Evolutionary conservation across 1,140 invertebrate species (phyloP), one percentile per base, ranked within the genome.

Genomic region (Leptoteleia sp.): DNA sequence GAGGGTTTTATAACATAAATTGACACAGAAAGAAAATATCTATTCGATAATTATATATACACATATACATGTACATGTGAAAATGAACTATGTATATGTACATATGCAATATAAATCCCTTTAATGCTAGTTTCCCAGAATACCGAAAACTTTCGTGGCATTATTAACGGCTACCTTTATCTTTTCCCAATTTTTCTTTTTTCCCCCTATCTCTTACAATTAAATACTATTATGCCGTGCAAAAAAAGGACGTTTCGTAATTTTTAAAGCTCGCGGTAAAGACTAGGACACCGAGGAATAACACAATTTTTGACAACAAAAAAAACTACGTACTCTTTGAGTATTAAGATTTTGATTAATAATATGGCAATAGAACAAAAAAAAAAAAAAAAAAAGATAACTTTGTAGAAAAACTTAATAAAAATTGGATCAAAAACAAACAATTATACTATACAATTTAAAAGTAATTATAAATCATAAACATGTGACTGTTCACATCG

Each of bases 41-140:
- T 72, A 37, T 45, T 16, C 38, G 15, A 31, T 38, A 70, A 40
- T 42, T 29, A 61, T 59, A 40, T 42, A 29, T 42, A 54, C 27
- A 52, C 17, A 35, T 42, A 42, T 50, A 45, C 37, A 68, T 48
- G 35, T 47, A 57, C 27, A 50, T 57, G 55, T 40, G 55, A 38
- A 55, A 33, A 35, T 17, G 13, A 43, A 47, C 19, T 55, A 42
- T 43, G 47, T 48, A 47, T 48, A 37, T 50, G 38, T 68, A 25
- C 22, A 25, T 25, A 25, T 25, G 6, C 6, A n/a, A 71, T 59
- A 52, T 57, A 57, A 29, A 54, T 35, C 57, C 37, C 42, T 62
- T 55, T 17, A 7, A 33, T 35, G 11, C 17, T 54, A 25, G 79
- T 84, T 84, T 87, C 85, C 85, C 85, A 87, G 84, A 87, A 86